Evolutionary conservation across 2,113 vertebrate species (phyloP).

Genomic region (Microcebus tavaratra): DNA sequence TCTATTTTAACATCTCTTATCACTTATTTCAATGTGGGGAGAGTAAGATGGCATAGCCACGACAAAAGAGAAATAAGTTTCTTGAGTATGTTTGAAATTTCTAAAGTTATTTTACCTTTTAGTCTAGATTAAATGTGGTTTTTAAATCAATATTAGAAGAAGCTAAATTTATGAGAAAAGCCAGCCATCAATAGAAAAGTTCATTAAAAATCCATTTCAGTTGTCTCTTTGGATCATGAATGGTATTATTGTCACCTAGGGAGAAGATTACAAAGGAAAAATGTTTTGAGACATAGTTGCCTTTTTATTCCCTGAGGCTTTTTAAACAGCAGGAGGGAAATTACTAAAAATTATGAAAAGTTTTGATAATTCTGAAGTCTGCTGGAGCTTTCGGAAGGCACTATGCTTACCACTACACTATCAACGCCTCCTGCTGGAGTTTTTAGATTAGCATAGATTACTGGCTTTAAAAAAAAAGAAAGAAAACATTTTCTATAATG

Average conservation of each 20-base stretch:
- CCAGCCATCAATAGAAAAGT: slow-evolving; percentile 33
- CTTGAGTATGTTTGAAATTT: slow-evolving; percentile 18
- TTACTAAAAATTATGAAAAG: neutral
- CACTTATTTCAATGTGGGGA: neutral
- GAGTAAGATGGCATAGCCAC: neutral
- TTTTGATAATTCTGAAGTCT: slow-evolving; percentile 21
- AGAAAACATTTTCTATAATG: neutral
- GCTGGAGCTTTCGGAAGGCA: neutral
- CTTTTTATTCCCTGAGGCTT: slow-evolving; percentile 16
- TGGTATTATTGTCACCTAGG: neutral
- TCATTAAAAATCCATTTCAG: neutral
- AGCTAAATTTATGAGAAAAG: slow-evolving; percentile 15
- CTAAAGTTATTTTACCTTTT: slow-evolving; percentile 44
- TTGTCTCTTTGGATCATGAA: neutral
- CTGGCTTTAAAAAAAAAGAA: neutral
- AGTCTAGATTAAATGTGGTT: slow-evolving; percentile 33
- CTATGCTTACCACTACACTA: no score
- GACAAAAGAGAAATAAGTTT: slow-evolving; percentile 7
- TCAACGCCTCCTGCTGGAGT: no score
- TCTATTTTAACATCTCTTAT: slow-evolving; percentile 5
- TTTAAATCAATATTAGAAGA: slow-evolving; percentile 44
- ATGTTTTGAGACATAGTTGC: neutral
- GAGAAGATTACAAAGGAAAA: slow-evolving; percentile 44
- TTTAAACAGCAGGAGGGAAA: slow-evolving; percentile 34
- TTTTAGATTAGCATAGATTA: slow-evolving; percentile 18